Evolutionary conservation across 1,140 invertebrate genomes (phyloP).

Genomic region (Drosophila yakuba): DNA sequence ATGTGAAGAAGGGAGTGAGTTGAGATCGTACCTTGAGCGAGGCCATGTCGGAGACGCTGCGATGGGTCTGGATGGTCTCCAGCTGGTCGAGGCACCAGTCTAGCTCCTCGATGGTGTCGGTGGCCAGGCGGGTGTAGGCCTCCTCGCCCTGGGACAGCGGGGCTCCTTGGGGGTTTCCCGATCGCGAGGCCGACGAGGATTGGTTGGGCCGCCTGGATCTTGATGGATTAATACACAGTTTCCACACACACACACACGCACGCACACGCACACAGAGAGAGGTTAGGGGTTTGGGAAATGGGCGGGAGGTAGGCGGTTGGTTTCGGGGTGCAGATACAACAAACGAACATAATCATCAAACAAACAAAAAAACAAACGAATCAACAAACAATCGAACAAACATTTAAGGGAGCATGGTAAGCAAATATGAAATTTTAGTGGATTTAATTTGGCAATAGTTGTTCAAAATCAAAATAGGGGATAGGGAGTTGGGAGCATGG

Average conservation of each 20-base stretch:
- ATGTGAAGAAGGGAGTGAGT: too few relatives aligned
- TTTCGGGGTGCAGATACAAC: conserved; percentile 11
- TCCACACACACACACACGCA: conserved; percentile 51
- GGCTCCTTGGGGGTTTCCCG: conserved; percentile 62
- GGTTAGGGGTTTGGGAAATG: conserved; percentile 6
- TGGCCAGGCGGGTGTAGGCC: conserved; percentile 94
- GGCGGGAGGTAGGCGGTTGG: conserved; percentile 3
- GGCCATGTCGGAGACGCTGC: conserved; percentile 99
- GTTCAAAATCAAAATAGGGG: background rate
- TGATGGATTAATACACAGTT: conserved; percentile 83
- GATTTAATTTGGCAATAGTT: too few relatives aligned
- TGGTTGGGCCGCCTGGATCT: conserved; percentile 84
- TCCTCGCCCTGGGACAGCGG: conserved; percentile 90
- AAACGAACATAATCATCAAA: conserved; percentile 34
- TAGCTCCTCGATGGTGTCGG: conserved; percentile 98
- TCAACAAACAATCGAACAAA: conserved; percentile 30
- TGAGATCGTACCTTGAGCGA: conserved; percentile 94
- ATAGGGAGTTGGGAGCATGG: background rate
- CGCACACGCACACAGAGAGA: conserved; percentile 28
- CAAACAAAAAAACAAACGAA: conserved; percentile 19
- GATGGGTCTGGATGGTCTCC: conserved; percentile 99
- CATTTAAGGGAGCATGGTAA: conserved; percentile 25
- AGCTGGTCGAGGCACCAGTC: conserved; percentile 99
- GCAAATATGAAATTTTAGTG: conserved; percentile 6
- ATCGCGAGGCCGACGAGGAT: conserved; percentile 72